Conservation (phyloP, 2,797 vertebrate species). For the Geotrypetes seraphini region DNA sequence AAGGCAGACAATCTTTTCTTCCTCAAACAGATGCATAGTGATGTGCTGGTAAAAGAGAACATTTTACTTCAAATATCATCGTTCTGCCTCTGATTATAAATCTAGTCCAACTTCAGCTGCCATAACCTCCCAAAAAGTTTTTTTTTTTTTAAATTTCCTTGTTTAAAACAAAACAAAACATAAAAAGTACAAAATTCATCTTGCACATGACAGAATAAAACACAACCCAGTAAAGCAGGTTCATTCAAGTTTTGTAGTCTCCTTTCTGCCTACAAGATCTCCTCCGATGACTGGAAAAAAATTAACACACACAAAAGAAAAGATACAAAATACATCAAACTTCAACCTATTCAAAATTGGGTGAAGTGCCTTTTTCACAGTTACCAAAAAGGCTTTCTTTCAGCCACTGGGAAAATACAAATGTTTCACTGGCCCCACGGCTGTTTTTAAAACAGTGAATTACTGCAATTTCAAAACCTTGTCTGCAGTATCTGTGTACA, state of each 20-base stretch:
- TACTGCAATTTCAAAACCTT: slow-evolving; percentile 61
- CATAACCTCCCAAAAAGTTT: slow-evolving; percentile 44
- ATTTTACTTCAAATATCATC: slow-evolving; percentile 45
- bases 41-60: slow-evolving; percentile 68
- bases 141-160: slow-evolving; percentile 39
- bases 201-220: slow-evolving; percentile 65
- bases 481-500: slow-evolving; percentile 57
- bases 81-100: slow-evolving; percentile 51
- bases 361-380: slow-evolving; percentile 57
- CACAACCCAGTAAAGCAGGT: slow-evolving; percentile 67
- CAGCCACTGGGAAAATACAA: slow-evolving; percentile 54
- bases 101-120: slow-evolving; percentile 63
- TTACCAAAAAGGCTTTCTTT: slow-evolving; percentile 54
- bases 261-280: slow-evolving; percentile 62
- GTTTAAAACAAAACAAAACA: slow-evolving; percentile 45
- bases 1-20: slow-evolving; percentile 53
- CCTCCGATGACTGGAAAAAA: slow-evolving; percentile 61
- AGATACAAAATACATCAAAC: slow-evolving; percentile 64
- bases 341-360: slow-evolving; percentile 63
- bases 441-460: slow-evolving; percentile 61
- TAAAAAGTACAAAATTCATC: slow-evolving; percentile 56
- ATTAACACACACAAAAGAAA: slow-evolving; percentile 51
- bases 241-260: slow-evolving; percentile 67
- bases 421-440: slow-evolving; percentile 54
- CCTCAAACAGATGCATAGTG: slow-evolving; percentile 65